Conservation (phyloP, 2,113 vertebrate genomes). For the Vimba vimba region DNA sequence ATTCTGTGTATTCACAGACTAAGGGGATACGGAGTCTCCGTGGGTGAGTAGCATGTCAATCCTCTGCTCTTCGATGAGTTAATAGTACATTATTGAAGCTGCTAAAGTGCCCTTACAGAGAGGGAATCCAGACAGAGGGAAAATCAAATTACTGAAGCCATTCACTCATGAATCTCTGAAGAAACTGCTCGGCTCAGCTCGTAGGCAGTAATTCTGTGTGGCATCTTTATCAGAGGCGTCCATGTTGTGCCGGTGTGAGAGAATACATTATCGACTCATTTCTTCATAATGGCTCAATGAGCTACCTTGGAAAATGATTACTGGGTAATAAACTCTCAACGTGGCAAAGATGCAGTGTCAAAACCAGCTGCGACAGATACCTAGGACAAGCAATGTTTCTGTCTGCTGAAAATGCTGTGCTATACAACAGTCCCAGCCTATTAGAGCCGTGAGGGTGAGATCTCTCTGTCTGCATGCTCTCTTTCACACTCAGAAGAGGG, state of each 20-base stretch:
- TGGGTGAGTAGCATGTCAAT: slow-evolving; percentile 41
- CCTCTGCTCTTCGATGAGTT: slow-evolving; percentile 46
- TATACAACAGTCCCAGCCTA: not conserved
- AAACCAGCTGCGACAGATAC: not conserved
- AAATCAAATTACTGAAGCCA: slow-evolving; percentile 60
- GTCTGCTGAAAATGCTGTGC: not conserved
- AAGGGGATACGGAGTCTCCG: slow-evolving; percentile 32
- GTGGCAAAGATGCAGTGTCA: not conserved
- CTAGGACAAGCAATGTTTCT: not conserved
- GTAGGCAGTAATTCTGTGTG: not conserved
- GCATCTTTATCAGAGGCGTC: not conserved
- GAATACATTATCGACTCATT: not conserved
- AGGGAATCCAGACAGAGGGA: slow-evolving; percentile 52
- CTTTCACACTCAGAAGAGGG: not conserved
- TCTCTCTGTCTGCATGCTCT: not conserved
- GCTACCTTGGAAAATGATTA: not conserved
- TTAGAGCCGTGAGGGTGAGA: not conserved
- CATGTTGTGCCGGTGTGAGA: not conserved
- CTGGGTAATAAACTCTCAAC: not conserved
- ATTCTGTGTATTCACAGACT: slow-evolving; percentile 34
- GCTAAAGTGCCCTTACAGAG: slow-evolving; percentile 7
- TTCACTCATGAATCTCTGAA: slow-evolving; percentile 51
- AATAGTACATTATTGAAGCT: slow-evolving; percentile 51
- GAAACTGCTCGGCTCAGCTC: slow-evolving; percentile 19
- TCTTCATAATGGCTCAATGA: slow-evolving; percentile 11